Evolutionary conservation across 2,888 invertebrate species (phyloP), one percentile per base, ranked within the genome.

Genomic region (Bombylius major): DNA sequence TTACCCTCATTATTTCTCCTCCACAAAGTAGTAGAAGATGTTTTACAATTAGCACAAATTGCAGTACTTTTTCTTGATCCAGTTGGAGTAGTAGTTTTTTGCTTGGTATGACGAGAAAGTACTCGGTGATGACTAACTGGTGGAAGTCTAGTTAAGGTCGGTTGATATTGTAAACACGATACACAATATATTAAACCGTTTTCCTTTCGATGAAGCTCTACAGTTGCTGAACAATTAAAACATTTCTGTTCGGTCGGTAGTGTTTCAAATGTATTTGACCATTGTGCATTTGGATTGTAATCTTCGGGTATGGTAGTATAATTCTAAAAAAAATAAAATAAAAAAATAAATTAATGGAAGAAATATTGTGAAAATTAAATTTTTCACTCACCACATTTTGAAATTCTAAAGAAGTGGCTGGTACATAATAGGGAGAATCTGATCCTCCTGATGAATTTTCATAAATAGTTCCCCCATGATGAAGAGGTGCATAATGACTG

Each of bases 1-100:
- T 90, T 87, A 11, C 90, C 90, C 44, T 87, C 87, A 58, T 87
- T 87, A 72, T 93, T 92, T 62, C 90, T 78, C 57, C 91, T 79
- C 91, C 91, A 93, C 44, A 90, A 76, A 1, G 89, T 88, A 12
- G 91, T 90, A 45, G 80, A 77, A 58, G 76, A 80, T 23, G 80
- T 79, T 31, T 78, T 79, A 65, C 85, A 85, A 68, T 83, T 82
- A 53, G 81, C 81, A 67, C 85, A 85, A 55, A 63, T 66, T 5
- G 75, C 70, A 8, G 73, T 73, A 47, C 65, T 73, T 34, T 75
- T 64, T 4, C 75, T 66, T 56, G 67, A 73, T 51, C 69, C 70
- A 44, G 69, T 64, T 7, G 68, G 62, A 6, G 67, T 65, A 9
- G 70, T 58, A 8, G 69, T 61, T 59, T 70, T 67, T 0, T 70